Evolutionary conservation across 92 coral and sea anemone genomes (phyloP), one percentile per base, ranked within the genome.

Genomic region (Palythoa caribaeorum): DNA sequence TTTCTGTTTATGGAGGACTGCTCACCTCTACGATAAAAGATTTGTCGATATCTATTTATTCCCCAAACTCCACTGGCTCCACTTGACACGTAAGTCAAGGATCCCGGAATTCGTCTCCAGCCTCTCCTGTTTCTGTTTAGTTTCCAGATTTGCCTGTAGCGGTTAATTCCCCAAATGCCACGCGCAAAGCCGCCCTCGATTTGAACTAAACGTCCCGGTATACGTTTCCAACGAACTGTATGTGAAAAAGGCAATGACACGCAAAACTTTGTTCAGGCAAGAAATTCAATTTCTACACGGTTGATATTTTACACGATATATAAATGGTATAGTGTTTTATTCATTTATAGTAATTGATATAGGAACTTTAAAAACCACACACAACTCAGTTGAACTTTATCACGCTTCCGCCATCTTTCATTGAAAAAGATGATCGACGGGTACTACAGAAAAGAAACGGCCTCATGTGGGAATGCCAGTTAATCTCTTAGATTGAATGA

Each of bases 61-160:
- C 76, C 86, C 86, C 86, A 81, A 35, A 81, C 86, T 65, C 86
- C 86, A 36, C 75, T 13, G 37, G 40, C 86, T 13, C 86, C 86
- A 81, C 75, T 40, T 44, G 86, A n/a, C 3, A 81, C 86, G 47
- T 81, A 69, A 11, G 66, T 81, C 13, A 81, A 66, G 14, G 75
- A 66, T 66, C 86, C 86, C n/a, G 8, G 44, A 53, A 77, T 77
- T 52, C 83, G 62, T 10, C 44, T 77, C 83, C 83, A 77, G 35
- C 38, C 14, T 77, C 5, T 77, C 13, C 66, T 77, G 66, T 77
- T 77, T 20, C 37, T 77, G 40, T 52, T 28, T 50, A 77, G 66
- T 13, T 14, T 77, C 66, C 66, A 77, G 2, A 77, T 52, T 36
- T 77, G 83, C 38, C 38, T 77, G 63, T 52, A 0, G 12, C 83